Evolutionary conservation across 2,797 vertebrate genomes (phyloP).

Genomic region (Erethizon dorsatum): DNA sequence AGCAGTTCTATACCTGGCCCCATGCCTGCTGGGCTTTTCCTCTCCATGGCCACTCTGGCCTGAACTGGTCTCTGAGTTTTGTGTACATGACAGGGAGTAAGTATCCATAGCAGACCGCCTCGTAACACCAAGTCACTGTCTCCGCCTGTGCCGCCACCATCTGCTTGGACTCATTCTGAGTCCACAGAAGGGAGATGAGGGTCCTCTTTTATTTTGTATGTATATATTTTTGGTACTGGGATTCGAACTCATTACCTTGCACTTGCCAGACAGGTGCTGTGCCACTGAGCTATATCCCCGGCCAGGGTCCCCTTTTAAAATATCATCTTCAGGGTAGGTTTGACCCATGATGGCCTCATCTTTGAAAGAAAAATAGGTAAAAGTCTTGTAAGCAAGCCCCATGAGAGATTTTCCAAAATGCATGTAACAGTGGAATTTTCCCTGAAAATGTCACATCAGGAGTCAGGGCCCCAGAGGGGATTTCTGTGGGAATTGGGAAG

Average conservation of each 20-base stretch:
- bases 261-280: too few species aligned
- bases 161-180: not conserved
- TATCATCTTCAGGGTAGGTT: not conserved
- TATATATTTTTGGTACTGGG: too few species aligned
- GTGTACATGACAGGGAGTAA: not conserved
- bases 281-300: too few species aligned
- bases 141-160: too few species aligned
- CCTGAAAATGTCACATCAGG: not conserved
- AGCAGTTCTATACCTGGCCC: not conserved
- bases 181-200: not conserved
- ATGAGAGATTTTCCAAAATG: conserved; percentile 45
- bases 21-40: not conserved
- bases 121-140: rapidly evolving
- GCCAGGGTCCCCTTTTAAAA: not conserved
- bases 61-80: not conserved
- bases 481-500: conserved; percentile 20
- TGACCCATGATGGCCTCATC: not conserved
- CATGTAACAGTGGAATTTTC: conserved; percentile 62
- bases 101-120: not conserved
- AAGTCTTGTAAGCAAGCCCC: conserved; percentile 46
- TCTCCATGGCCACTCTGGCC: not conserved
- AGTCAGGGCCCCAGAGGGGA: conserved; percentile 51
- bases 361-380: conserved; percentile 56
- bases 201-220: not conserved
- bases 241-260: too few species aligned